Conservation (phyloP, 2,888 invertebrate species). For the Amiota communis region DNA sequence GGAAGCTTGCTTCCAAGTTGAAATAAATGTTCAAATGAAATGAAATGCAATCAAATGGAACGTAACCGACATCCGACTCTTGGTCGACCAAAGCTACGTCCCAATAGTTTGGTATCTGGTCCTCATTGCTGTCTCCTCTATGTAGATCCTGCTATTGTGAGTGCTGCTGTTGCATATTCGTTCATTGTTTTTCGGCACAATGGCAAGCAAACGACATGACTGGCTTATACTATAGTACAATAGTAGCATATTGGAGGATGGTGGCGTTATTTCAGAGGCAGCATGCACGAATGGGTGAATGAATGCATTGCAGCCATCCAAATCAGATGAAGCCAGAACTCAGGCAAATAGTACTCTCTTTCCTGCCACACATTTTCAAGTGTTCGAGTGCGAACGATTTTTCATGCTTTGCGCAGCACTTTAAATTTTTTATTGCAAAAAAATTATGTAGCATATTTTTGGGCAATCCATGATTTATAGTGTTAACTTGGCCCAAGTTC, state of each 20-base stretch:
- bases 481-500: slow-evolving; percentile 16
- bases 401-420: slow-evolving; percentile 54
- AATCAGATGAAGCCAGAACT: not conserved
- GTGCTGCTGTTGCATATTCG: not conserved
- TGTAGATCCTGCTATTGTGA: slow-evolving; percentile 26
- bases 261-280: not conserved
- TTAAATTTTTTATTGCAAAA: slow-evolving; percentile 56
- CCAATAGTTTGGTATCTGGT: slow-evolving; percentile 4
- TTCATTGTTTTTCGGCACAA: slow-evolving; percentile 34
- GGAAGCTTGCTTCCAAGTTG: not conserved
- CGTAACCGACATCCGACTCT: slow-evolving; percentile 36
- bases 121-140: not conserved
- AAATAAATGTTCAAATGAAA: slow-evolving; percentile 46
- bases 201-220: not conserved
- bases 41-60: slow-evolving; percentile 59
- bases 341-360: not conserved
- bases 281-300: not conserved
- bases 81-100: slow-evolving; percentile 18
- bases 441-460: slow-evolving; percentile 62
- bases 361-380: not conserved
- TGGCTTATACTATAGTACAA: not conserved
- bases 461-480: slow-evolving; percentile 50
- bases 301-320: not conserved
- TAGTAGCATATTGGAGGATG: not conserved
- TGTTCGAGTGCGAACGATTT: slow-evolving; percentile 30